Evolutionary conservation across 2,797 vertebrate species (phyloP).

Genomic region (Odontamblyopus rebecca): DNA sequence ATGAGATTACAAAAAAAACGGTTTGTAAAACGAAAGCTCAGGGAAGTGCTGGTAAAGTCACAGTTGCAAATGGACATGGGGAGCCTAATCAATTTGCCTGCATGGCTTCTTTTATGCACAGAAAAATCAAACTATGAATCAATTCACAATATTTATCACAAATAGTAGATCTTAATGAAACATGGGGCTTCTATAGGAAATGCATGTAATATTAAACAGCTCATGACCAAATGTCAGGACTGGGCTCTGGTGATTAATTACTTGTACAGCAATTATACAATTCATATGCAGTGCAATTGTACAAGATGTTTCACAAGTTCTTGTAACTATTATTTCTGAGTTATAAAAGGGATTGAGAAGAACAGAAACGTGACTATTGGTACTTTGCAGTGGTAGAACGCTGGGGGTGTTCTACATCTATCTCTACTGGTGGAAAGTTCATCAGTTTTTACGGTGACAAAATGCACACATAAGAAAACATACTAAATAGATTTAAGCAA

Average conservation of each 20-base stretch:
- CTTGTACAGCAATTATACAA: background rate
- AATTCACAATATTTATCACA: conserved; percentile 2
- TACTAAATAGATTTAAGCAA: no score
- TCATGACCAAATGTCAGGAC: background rate
- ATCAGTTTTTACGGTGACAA: no score
- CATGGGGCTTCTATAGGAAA: background rate
- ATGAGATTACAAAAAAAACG: conserved; percentile 40
- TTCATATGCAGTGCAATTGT: no score
- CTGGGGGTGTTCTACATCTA: no score
- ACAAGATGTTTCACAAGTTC: background rate
- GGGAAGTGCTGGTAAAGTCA: background rate
- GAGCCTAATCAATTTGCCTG: conserved; percentile 21
- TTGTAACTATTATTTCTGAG: background rate
- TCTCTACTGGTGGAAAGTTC: no score
- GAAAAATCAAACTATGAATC: conserved; percentile 19
- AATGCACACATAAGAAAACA: no score
- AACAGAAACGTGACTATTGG: no score
- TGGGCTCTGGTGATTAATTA: background rate
- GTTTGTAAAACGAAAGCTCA: conserved; percentile 4
- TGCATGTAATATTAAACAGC: background rate
- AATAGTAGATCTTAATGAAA: background rate
- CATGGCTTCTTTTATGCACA: conserved; percentile 23
- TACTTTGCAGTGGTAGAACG: no score
- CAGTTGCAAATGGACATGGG: background rate
- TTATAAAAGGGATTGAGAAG: no score